Conservation (phyloP, 1,140 invertebrate species). For the Aradophagus sp. region DNA sequence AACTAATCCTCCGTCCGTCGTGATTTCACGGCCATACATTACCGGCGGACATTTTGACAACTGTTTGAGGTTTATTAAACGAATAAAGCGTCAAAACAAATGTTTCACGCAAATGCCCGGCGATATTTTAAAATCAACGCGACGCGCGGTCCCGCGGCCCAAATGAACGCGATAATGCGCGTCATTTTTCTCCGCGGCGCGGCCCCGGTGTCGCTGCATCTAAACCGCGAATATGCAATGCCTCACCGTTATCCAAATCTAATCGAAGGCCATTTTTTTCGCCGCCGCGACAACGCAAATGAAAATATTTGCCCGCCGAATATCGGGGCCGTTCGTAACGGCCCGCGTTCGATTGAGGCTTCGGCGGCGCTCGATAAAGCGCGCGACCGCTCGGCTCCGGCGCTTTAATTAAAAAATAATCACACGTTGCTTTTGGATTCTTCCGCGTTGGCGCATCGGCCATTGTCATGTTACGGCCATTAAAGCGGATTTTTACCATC, state of each 20-base stretch:
- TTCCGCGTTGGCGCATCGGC: not conserved
- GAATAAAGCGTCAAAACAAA: slow-evolving; percentile 19
- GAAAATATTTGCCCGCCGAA: not conserved
- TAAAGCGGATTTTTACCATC: slow-evolving; percentile 11
- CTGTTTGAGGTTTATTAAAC: slow-evolving; percentile 37
- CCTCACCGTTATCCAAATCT: slow-evolving; percentile 16
- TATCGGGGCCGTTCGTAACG: too few species aligned
- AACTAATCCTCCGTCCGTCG: slow-evolving; percentile 7
- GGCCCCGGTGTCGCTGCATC: not conserved
- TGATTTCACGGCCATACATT: slow-evolving; percentile 18
- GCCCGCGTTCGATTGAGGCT: too few species aligned
- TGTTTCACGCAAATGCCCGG: slow-evolving; percentile 10
- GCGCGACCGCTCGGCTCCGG: too few species aligned
- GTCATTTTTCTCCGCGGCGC: slow-evolving; percentile 16
- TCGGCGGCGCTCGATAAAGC: too few species aligned
- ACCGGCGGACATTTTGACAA: slow-evolving; percentile 18
- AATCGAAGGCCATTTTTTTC: slow-evolving; percentile 21
- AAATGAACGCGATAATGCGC: slow-evolving; percentile 30
- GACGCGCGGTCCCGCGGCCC: slow-evolving; percentile 1
- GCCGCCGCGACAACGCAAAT: not conserved
- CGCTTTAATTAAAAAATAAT: slow-evolving; percentile 21
- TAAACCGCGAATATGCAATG: slow-evolving; percentile 6
- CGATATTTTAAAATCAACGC: slow-evolving; percentile 35
- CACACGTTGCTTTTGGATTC: not conserved
- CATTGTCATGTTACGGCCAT: slow-evolving; percentile 1